phyloP scores from a whole-genome alignment of 2,113 vertebrate species.

The Pygoscelis adeliae region DNA sequence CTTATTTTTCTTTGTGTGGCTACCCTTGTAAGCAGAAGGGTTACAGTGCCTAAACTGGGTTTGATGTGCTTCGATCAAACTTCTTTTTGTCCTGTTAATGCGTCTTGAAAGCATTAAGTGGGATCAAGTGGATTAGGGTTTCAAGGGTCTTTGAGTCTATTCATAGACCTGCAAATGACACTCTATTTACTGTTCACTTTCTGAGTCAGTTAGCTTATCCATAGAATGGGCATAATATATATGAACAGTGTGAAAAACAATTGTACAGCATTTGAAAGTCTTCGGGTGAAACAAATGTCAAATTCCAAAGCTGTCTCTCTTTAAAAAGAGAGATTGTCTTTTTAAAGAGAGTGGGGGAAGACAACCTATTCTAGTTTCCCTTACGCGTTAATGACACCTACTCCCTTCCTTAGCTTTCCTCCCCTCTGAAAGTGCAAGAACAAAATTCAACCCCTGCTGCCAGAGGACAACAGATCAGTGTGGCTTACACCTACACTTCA shows the following conservation, averaged over 20 bases:
- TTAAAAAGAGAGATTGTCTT: too few relatives aligned
- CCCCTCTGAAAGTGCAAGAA: background rate
- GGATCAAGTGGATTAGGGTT: conserved; percentile 54
- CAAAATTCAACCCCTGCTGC: background rate
- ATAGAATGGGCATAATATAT: background rate
- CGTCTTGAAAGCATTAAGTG: conserved; percentile 40
- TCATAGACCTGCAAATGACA: conserved; percentile 7
- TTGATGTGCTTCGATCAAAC: background rate
- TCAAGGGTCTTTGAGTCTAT: conserved; percentile 39
- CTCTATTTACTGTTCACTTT: background rate
- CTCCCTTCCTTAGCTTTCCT: background rate
- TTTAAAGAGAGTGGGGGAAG: too few relatives aligned
- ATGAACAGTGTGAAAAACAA: background rate
- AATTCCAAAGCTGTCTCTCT: background rate
- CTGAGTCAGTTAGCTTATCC: background rate
- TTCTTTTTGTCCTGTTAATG: conserved; percentile 49
- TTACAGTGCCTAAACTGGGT: background rate
- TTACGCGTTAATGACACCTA: background rate
- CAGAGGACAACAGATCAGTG: background rate
- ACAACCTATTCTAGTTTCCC: background rate
- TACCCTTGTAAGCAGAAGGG: background rate
- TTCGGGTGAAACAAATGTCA: background rate
- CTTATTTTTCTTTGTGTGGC: background rate
- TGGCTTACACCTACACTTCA: background rate
- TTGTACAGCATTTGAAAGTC: background rate